Evolutionary conservation across 2,797 vertebrate genomes (phyloP).

Genomic region (Antennarius maculatus): DNA sequence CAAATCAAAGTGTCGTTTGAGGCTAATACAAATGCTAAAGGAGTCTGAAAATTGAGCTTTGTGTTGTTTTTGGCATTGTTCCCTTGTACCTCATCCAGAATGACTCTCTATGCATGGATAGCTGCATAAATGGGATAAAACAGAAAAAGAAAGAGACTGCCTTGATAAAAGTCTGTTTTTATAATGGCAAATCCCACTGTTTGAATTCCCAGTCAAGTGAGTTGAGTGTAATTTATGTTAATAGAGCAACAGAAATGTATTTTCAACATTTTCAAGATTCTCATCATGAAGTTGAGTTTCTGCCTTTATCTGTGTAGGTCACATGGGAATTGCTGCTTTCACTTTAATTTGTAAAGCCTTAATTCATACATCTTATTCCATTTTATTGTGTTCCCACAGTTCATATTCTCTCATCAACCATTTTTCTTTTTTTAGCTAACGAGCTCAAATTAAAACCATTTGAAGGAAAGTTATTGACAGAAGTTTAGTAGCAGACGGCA

Average conservation of each 20-base stretch:
- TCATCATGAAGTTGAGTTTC: slow-evolving; percentile 4
- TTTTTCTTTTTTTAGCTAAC: too few species aligned
- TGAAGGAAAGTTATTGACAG: too few species aligned
- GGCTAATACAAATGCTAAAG: slow-evolving; percentile 41
- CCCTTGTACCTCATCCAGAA: slow-evolving; percentile 46
- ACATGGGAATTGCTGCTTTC: not conserved
- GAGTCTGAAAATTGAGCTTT: slow-evolving; percentile 37
- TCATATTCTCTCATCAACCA: too few species aligned
- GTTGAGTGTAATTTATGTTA: slow-evolving; percentile 42
- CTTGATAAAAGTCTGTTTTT: slow-evolving; percentile 37
- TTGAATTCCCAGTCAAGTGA: slow-evolving; percentile 35
- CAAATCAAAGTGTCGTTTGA: slow-evolving; percentile 41
- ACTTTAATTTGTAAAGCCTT: not conserved
- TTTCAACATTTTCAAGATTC: slow-evolving; percentile 12
- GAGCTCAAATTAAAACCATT: too few species aligned
- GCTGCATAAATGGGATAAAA: slow-evolving; percentile 53
- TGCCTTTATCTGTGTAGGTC: not conserved
- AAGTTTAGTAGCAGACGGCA: too few species aligned
- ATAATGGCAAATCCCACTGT: slow-evolving; percentile 33
- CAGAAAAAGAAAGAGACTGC: slow-evolving; percentile 20
- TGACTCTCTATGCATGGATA: slow-evolving; percentile 44
- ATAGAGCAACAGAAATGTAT: slow-evolving; percentile 27
- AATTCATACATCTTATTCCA: too few species aligned
- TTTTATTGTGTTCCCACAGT: too few species aligned
- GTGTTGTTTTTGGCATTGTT: slow-evolving; percentile 56